phyloP scores from a whole-genome alignment of 2,113 vertebrate species.

The Oncorhynchus keta region DNA sequence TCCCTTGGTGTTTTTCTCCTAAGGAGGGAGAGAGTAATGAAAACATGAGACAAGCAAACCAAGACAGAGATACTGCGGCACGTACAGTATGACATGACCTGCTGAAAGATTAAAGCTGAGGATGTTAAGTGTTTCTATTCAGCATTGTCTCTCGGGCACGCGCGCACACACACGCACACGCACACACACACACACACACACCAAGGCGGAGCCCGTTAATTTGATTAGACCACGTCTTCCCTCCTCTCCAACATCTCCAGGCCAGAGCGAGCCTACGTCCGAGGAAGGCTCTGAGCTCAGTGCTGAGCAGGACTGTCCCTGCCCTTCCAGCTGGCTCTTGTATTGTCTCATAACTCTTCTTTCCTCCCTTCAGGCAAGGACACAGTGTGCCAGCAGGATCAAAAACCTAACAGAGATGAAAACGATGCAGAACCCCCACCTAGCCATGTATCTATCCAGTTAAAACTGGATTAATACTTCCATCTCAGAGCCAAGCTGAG shows the following conservation, averaged over 20 bases:
- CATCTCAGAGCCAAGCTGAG: slow-evolving; percentile 1
- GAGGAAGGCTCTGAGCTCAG: slow-evolving; percentile 11
- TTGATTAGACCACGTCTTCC: slow-evolving; percentile 47
- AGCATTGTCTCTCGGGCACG: not conserved
- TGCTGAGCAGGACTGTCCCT: not conserved
- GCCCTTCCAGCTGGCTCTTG: slow-evolving; percentile 39
- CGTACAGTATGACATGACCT: slow-evolving; percentile 27
- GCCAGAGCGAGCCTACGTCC: not conserved
- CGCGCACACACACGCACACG: not conserved
- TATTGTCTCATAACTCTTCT: slow-evolving; percentile 6
- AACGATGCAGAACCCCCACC: too few species aligned
- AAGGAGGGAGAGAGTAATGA: slow-evolving; percentile 9
- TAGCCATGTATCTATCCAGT: not conserved
- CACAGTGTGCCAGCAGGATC: slow-evolving; percentile 15
- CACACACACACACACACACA: not conserved
- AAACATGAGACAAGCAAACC: slow-evolving; percentile 36
- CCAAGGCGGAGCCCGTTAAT: slow-evolving; percentile 40
- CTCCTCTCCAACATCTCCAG: not conserved
- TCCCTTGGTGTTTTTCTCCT: not conserved
- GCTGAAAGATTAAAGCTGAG: slow-evolving; percentile 23
- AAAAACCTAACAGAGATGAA: slow-evolving; percentile 25
- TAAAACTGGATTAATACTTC: not conserved
- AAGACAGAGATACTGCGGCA: slow-evolving; percentile 25
- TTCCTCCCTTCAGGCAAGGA: slow-evolving; percentile 13
- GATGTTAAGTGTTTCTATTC: not conserved